Evolutionary conservation across 2,797 vertebrate genomes (phyloP).

Genomic region (Calcarius lapponicus): DNA sequence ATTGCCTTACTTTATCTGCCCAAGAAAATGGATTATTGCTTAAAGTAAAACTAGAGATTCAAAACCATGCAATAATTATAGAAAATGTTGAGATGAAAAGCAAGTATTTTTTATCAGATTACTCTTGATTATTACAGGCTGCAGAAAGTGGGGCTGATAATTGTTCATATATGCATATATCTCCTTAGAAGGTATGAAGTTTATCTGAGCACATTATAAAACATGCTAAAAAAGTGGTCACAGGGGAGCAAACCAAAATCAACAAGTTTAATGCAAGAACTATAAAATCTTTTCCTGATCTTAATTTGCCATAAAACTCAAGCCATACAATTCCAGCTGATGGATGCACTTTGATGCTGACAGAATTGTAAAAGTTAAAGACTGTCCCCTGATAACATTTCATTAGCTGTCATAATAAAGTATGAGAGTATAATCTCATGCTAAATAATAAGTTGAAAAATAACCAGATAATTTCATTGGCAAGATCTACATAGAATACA

Average conservation of each 20-base stretch:
- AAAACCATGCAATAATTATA: background rate
- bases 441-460: background rate
- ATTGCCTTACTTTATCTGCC: background rate
- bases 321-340: background rate
- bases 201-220: background rate
- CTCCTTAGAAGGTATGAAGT: background rate
- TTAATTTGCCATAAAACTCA: background rate
- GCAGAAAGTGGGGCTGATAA: background rate
- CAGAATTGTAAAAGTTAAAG: background rate
- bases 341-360: background rate
- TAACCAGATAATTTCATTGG: background rate
- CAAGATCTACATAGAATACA: background rate
- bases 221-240: background rate
- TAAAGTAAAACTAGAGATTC: background rate
- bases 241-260: background rate
- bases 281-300: background rate
- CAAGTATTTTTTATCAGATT: background rate
- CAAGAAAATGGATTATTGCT: background rate
- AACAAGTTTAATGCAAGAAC: background rate
- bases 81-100: conserved; percentile 35
- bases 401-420: background rate
- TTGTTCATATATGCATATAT: background rate
- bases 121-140: background rate
- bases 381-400: background rate
- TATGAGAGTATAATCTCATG: background rate